Percentiles rank a stretch among this genome's conserved stretches.
phyloP scores from a whole-genome alignment of 2,888 invertebrate genomes.

The Harmothoe impar region DNA sequence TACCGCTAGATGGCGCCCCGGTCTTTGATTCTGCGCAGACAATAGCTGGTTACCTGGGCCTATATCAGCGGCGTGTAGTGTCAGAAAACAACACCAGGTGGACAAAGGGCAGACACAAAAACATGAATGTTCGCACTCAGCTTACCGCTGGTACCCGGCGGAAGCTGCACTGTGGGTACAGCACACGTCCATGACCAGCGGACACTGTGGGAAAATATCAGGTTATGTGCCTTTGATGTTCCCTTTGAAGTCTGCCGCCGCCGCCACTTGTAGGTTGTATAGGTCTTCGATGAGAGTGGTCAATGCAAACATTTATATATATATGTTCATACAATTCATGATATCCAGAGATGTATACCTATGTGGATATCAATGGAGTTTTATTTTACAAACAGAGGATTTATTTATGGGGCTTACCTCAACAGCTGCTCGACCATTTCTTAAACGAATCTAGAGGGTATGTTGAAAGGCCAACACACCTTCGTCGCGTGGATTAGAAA shows the following conservation, averaged over 20 bases:
- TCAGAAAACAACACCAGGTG: constrained; percentile 34
- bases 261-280: neutral
- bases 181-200: neutral
- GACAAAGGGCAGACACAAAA: constrained; percentile 2
- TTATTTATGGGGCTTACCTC: too few species aligned
- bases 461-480: too few species aligned
- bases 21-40: constrained; percentile 4
- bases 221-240: neutral
- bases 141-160: neutral
- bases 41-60: constrained; percentile 17
- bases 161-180: neutral
- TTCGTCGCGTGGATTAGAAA: too few species aligned
- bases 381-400: too few species aligned
- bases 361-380: too few species aligned
- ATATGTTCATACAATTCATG: neutral
- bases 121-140: constrained; percentile 13
- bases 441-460: too few species aligned
- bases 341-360: too few species aligned
- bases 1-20: neutral
- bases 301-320: neutral
- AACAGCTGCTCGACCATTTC: too few species aligned
- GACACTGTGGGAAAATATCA: neutral
- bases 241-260: constrained; percentile 16
- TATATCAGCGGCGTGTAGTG: neutral
- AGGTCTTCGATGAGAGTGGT: neutral